Conservation (phyloP, 2,888 invertebrate genomes). For the Chirona hameri region DNA sequence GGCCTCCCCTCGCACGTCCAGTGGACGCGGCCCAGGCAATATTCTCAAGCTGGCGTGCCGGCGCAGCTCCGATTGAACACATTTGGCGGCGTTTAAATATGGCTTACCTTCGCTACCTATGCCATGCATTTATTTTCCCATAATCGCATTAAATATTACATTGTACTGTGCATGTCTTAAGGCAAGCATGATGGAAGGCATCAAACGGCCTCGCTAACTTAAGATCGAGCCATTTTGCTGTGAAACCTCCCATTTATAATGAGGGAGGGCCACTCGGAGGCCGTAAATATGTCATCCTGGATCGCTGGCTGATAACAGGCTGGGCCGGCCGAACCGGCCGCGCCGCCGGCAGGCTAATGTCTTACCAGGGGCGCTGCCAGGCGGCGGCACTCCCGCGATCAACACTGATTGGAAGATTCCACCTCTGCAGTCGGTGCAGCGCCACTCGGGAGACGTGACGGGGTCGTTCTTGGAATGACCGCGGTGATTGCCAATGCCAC, state of each 20-base stretch:
- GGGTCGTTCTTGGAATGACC: no score
- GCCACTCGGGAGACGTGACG: no score
- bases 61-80: neutral
- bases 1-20: neutral
- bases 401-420: no score
- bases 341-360: neutral
- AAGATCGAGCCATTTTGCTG: neutral
- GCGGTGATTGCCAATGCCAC: no score
- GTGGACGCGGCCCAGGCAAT: neutral
- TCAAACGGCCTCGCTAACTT: neutral
- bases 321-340: neutral
- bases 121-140: neutral
- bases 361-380: neutral
- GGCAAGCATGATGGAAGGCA: neutral
- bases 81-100: neutral
- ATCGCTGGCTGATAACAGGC: conserved; percentile 5
- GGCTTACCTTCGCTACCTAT: neutral
- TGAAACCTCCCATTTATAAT: conserved; percentile 22
- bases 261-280: conserved; percentile 13
- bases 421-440: no score
- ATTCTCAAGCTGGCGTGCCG: conserved; percentile 13
- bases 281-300: conserved; percentile 28
- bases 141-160: no score
- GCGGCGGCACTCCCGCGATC: neutral
- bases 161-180: no score